These are phyloP conservation scores for Noctua janthe DNA, from an alignment of 2,888 invertebrate genomes.

Conservation along the genomic window DNA sequence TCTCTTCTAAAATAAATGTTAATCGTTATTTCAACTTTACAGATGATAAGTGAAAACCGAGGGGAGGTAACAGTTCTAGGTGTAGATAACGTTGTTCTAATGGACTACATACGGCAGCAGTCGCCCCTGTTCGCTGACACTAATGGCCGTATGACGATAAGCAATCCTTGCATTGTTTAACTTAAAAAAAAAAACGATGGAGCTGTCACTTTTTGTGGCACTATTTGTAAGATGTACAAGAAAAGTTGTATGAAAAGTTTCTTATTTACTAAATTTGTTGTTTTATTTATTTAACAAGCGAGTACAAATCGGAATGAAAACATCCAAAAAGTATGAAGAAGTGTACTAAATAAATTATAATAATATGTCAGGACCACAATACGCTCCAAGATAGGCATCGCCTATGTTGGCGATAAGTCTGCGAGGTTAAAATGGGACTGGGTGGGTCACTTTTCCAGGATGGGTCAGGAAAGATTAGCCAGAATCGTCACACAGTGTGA, in stretches of 20 bases:
- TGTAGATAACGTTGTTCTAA: slow-evolving; percentile 81
- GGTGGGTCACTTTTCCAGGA: no score
- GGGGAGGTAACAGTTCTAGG: slow-evolving; percentile 80
- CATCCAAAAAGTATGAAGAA: not conserved
- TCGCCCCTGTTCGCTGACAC: slow-evolving; percentile 79
- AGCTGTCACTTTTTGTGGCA: slow-evolving; percentile 6
- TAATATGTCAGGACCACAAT: no score
- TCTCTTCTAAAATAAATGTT: not conserved
- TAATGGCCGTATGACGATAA: slow-evolving; percentile 81
- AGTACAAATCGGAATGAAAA: not conserved
- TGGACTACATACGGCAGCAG: slow-evolving; percentile 78
- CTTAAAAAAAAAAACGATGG: not conserved
- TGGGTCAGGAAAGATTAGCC: no score
- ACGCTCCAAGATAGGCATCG: no score
- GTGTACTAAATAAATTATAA: not conserved
- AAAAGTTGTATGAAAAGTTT: not conserved
- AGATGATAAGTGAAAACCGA: slow-evolving; percentile 86
- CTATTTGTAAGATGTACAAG: not conserved
- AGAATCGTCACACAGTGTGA: no score
- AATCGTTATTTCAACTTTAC: slow-evolving; percentile 59
- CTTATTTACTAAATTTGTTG: not conserved
- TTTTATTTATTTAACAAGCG: not conserved
- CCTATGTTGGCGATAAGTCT: no score
- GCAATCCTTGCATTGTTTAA: slow-evolving; percentile 77
- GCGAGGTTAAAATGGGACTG: no score